phyloP scores from a whole-genome alignment of 2,888 invertebrate species.

The Diadegma fenestrale region DNA sequence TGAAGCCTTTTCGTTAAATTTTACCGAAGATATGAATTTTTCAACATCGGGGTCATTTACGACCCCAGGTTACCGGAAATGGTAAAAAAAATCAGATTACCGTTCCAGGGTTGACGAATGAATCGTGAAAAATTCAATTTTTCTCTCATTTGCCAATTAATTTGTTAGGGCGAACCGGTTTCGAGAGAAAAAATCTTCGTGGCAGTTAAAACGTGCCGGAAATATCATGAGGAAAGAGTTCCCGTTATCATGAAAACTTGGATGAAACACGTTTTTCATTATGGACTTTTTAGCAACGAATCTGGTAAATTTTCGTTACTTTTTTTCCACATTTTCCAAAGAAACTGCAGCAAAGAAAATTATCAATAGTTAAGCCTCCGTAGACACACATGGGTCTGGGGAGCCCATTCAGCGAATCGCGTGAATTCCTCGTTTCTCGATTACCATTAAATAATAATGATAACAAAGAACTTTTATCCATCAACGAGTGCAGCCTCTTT shows the following conservation, averaged over 20 bases:
- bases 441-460: no score
- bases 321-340: neutral
- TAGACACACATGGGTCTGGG: no score
- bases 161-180: conserved; percentile 87
- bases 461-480: no score
- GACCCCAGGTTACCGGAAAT: no score
- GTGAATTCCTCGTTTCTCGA: no score
- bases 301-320: conserved; percentile 86
- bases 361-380: neutral
- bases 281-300: conserved; percentile 93
- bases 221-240: conserved; percentile 92
- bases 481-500: no score
- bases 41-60: no score
- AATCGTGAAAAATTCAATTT: neutral
- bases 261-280: conserved; percentile 90
- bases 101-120: no score
- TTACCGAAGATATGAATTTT: no score
- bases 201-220: conserved; percentile 96
- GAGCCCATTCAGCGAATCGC: no score
- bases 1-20: no score
- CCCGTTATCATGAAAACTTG: conserved; percentile 93
- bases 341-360: neutral
- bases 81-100: no score
- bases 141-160: neutral
- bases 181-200: conserved; percentile 89